A percentile compares a stretch with the other conserved stretches of the same genome.
phyloP scores from a whole-genome alignment of 2,888 invertebrate genomes.

The Pristionchus arcanus region DNA sequence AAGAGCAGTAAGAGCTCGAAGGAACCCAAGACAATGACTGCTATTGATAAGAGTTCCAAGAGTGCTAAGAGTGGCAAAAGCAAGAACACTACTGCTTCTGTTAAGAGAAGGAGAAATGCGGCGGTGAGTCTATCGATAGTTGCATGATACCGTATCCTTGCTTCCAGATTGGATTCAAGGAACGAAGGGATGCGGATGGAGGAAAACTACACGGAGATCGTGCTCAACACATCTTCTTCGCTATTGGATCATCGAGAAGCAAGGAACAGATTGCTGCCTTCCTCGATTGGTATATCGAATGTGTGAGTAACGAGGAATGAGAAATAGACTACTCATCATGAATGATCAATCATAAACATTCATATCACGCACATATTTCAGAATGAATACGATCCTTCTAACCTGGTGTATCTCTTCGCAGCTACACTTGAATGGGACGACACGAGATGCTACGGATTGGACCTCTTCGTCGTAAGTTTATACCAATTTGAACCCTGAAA shows the following conservation, averaged over 20 bases:
- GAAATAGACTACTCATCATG: background rate
- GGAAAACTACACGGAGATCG: conserved; percentile 43
- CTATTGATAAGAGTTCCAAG: conserved; percentile 31
- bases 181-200: conserved; percentile 40
- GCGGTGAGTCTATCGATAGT: background rate
- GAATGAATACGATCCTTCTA: conserved; percentile 32
- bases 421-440: conserved; percentile 42
- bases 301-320: background rate
- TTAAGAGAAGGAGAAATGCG: background rate
- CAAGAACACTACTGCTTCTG: background rate
- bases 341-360: background rate
- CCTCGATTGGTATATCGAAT: conserved; percentile 13
- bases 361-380: background rate
- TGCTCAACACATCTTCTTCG: conserved; percentile 35
- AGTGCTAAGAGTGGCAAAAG: background rate
- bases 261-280: conserved; percentile 32
- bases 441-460: conserved; percentile 17
- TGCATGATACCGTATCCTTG: background rate
- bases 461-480: conserved; percentile 24
- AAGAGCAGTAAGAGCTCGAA: conserved; percentile 22
- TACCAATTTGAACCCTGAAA: background rate
- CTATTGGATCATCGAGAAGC: conserved; percentile 33
- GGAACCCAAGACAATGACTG: conserved; percentile 26
- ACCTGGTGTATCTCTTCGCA: conserved; percentile 32
- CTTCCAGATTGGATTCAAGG: conserved; percentile 26